Evolutionary conservation across 2,888 invertebrate species (phyloP).

Genomic region (Lepetodrilus schrolli): DNA sequence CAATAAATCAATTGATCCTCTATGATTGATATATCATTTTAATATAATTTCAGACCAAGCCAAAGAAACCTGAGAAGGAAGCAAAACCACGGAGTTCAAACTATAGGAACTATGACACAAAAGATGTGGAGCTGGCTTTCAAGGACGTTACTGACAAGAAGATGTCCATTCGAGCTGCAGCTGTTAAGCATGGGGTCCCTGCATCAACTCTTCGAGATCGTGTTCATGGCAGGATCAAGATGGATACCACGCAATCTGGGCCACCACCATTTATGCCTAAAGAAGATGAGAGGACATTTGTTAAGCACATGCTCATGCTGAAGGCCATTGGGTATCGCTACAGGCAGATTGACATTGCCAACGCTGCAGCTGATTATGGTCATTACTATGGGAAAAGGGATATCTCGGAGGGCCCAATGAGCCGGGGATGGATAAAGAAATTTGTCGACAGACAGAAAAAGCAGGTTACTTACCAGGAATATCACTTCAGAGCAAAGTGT

Average conservation of each 20-base stretch:
- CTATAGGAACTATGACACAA: neutral
- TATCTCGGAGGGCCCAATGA: constrained; percentile 6
- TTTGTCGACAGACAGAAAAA: constrained; percentile 7
- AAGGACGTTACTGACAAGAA: neutral
- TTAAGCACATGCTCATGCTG: constrained; percentile 2
- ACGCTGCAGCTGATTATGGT: constrained; percentile 1
- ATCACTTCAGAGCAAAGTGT: constrained; percentile 13
- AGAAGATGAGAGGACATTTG: constrained; percentile 1
- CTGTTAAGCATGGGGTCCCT: neutral
- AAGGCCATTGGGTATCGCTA: constrained; percentile 4
- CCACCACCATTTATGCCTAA: constrained; percentile 5
- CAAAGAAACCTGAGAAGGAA: neutral
- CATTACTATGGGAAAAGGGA: constrained; percentile 20
- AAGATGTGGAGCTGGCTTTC: constrained; percentile 1
- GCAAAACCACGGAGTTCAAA: neutral
- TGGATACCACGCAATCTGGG: neutral
- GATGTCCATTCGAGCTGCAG: neutral
- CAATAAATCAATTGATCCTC: too few species aligned
- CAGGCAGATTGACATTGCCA: neutral
- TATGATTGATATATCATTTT: too few species aligned
- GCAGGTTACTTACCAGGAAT: constrained; percentile 1
- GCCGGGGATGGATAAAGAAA: constrained; percentile 6
- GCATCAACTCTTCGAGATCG: constrained; percentile 7
- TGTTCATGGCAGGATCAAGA: constrained; percentile 2
- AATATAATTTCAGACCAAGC: neutral